These are phyloP conservation scores for Austrofundulus limnaeus DNA, from an alignment of 2,113 vertebrate genomes.

Conservation along the genomic window DNA sequence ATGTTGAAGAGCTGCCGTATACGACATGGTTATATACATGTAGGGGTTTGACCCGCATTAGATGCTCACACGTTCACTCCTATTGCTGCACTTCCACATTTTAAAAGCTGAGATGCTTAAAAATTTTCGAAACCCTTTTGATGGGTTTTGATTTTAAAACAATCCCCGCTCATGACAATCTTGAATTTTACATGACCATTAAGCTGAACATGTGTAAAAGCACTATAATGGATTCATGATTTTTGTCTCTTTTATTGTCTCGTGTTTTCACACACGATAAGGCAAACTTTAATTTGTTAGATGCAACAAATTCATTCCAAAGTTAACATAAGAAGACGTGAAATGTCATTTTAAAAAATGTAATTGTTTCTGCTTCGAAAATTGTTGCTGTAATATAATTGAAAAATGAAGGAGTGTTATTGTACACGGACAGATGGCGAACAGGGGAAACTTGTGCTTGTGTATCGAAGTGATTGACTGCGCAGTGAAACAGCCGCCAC, in stretches of 20 bases:
- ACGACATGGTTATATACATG: conserved; percentile 63
- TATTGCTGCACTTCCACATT: conserved; percentile 53
- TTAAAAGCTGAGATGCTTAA: conserved; percentile 64
- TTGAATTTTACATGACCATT: conserved; percentile 34
- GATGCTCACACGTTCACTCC: conserved; percentile 51
- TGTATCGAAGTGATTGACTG: conserved; percentile 51
- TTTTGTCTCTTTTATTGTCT: conserved; percentile 20
- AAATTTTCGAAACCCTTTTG: conserved; percentile 54
- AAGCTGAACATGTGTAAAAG: conserved; percentile 7
- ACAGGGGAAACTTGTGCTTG: conserved; percentile 35
- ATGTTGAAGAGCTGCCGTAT: conserved; percentile 75
- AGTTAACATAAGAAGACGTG: not conserved
- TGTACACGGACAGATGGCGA: conserved; percentile 19
- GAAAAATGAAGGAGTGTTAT: conserved; percentile 37
- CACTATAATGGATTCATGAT: not conserved
- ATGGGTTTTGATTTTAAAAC: conserved; percentile 35
- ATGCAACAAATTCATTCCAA: not conserved
- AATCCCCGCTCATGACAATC: no score
- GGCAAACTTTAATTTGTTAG: not conserved
- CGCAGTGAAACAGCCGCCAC: conserved; percentile 52
- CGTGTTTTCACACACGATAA: conserved; percentile 10
- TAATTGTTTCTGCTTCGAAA: conserved; percentile 29
- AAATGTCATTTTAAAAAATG: conserved; percentile 9
- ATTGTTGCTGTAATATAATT: conserved; percentile 35
- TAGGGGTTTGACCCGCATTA: conserved; percentile 63